A percentile compares a stretch with the other conserved stretches of the same genome.
These are phyloP conservation scores for Atlantisia rogersi DNA, from an alignment of 2,113 vertebrate species.

Conservation along the genomic window DNA sequence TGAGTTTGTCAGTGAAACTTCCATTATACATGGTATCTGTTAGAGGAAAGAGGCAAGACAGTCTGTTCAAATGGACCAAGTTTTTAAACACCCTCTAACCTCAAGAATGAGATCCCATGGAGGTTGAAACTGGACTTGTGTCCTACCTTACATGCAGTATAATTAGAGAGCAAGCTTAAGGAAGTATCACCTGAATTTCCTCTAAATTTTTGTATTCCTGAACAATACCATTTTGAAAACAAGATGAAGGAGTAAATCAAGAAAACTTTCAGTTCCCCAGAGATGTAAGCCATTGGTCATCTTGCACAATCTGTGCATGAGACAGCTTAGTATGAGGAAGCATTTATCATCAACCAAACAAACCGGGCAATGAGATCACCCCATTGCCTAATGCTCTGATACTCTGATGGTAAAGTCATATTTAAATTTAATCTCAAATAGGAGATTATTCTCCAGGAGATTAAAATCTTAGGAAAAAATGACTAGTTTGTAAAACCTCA, in stretches of 20 bases:
- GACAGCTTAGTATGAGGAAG: background rate
- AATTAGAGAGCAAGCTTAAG: background rate
- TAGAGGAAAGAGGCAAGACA: background rate
- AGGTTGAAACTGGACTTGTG: background rate
- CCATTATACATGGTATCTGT: slow-evolving; percentile 90
- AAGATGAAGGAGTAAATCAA: background rate
- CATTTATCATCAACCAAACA: background rate
- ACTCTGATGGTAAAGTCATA: background rate
- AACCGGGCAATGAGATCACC: background rate
- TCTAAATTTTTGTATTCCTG: background rate
- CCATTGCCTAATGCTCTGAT: background rate
- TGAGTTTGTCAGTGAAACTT: slow-evolving; percentile 95
- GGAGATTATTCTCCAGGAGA: background rate
- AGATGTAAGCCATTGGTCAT: background rate
- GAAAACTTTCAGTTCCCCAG: background rate
- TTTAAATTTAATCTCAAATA: background rate
- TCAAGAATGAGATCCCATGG: background rate
- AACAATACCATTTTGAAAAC: background rate
- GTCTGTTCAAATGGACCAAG: background rate
- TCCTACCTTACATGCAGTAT: background rate
- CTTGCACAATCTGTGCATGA: background rate
- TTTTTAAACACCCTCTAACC: background rate
- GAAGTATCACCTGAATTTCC: background rate
- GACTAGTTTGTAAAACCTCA: background rate
- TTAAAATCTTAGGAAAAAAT: background rate